phyloP scores from a whole-genome alignment of 1,140 invertebrate genomes.

The Myzus persicae region DNA sequence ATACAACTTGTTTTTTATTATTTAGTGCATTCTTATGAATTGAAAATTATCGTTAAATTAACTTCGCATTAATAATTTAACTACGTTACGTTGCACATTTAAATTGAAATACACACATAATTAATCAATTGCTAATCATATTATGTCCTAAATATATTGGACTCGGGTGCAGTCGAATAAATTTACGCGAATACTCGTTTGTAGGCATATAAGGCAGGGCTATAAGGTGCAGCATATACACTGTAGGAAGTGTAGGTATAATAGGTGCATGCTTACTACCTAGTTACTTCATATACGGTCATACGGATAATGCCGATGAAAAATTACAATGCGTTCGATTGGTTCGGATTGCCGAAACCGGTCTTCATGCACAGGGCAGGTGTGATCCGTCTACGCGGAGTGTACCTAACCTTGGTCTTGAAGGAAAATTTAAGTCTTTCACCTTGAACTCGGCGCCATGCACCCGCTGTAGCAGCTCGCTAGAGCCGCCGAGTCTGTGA shows the following conservation, averaged over 20 bases:
- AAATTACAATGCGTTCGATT: not conserved
- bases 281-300: not conserved
- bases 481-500: not conserved
- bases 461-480: not conserved
- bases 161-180: not conserved
- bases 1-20: not conserved
- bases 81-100: not conserved
- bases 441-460: not conserved
- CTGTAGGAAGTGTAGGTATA: too few relatives aligned
- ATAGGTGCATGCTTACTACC: too few relatives aligned
- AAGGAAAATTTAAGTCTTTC: conserved; percentile 19
- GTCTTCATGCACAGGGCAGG: not conserved
- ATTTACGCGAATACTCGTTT: not conserved
- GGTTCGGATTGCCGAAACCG: not conserved
- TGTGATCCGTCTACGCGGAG: too few relatives aligned
- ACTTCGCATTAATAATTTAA: not conserved
- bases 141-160: not conserved
- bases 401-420: conserved; percentile 47
- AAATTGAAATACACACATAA: not conserved
- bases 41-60: too few relatives aligned
- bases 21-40: too few relatives aligned
- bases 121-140: not conserved
- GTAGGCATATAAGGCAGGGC: not conserved
- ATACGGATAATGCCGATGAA: not conserved
- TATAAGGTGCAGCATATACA: not conserved